Evolutionary conservation across 2,888 invertebrate species (phyloP), one percentile per base, ranked within the genome.

Genomic region (Anarsia innoxiella): DNA sequence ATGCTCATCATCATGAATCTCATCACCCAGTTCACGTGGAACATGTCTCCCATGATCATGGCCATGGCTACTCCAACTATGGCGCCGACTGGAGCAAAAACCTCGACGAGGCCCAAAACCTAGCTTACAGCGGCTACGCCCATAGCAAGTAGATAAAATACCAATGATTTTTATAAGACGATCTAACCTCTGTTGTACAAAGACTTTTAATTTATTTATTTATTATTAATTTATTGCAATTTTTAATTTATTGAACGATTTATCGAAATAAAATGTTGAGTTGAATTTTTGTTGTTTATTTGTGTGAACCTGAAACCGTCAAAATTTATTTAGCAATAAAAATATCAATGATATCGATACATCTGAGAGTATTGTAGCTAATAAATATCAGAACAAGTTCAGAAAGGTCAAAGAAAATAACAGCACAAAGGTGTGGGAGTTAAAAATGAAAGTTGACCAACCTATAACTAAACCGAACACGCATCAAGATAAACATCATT

Each of bases 71-170:
- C 53, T 73, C 69, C 38, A 65, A 69, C 54, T 79, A 77, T 23
- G 82, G 75, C 0, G 60, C 75, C 0, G 84, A 84, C 63, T 84
- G 84, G 84, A 83, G 70, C 74, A 84, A 84, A 42, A 84, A 92
- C 62, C 74, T 90, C 42, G 89, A 89, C 23, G 89, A 90, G 41
- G 88, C 88, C 26, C 89, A 91, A 50, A 89, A 90, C 51, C 61
- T 92, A 51, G 92, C 93, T 23, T 93, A 93, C 75, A 87, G 86
- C 56, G 92, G 88, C 27, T 88, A 90, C 66, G 59, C 77, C n/a
- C 78, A 73, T 50, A 60, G 59, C 46, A 66, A 68, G 46, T 75
- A 68, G 59, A 55, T 59, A 58, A 50, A n/a, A 49, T 54, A 53
- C 48, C 57, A 59, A 60, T n/a, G 57, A 56, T 36, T 27, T 35